Evolutionary conservation across 2,797 vertebrate species (phyloP), one percentile per base, ranked within the genome.

Genomic region (Acropternis orthonyx): DNA sequence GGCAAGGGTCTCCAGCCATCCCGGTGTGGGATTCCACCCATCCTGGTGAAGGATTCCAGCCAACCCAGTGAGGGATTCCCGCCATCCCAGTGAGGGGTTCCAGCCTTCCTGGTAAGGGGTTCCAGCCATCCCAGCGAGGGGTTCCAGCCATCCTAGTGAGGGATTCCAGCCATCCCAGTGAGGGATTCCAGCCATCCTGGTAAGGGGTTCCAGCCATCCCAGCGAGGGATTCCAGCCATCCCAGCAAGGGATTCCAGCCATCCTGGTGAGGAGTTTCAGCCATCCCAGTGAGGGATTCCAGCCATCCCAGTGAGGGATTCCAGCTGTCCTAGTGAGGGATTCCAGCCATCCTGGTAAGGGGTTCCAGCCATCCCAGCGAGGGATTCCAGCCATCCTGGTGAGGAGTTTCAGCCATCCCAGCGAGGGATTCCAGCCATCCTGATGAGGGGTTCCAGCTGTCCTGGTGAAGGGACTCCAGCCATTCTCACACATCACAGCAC

Each of bases 261-360:
- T 32, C 6, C 55, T 7, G 20, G 13, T 3, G 15, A 54, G 48
- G 30, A 9, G 3, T 36, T 32, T 27, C 75, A 48, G 10, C 32
- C 16, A 3, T 34, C 3, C 36, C 15, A 3, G 30, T 3, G 4
- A 21, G 21, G 10, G 3, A 0, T 21, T 21, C 66, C 37, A 68
- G 20, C 20, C 12, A 5, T 32, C 1, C 49, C 8, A 8, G 13
- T 5, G 8, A 20, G 14, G 1, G 0, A 0, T 17, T 9, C 18
- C 44, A 54, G 7, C 18, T 28, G 32, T 54, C 54, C 54, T 12
- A 17, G 15, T 7, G 10, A 52, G 27, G 27, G 16, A 9, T 18
- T 52, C 51, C 51, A 66, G 6, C 17, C 13, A 48, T 28, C 7
- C 34, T 19, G 7, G 21, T 6, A 6, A 51, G 39, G 21, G 10